phyloP scores from a whole-genome alignment of 2,888 invertebrate genomes.

The Hyppa rectilinea region DNA sequence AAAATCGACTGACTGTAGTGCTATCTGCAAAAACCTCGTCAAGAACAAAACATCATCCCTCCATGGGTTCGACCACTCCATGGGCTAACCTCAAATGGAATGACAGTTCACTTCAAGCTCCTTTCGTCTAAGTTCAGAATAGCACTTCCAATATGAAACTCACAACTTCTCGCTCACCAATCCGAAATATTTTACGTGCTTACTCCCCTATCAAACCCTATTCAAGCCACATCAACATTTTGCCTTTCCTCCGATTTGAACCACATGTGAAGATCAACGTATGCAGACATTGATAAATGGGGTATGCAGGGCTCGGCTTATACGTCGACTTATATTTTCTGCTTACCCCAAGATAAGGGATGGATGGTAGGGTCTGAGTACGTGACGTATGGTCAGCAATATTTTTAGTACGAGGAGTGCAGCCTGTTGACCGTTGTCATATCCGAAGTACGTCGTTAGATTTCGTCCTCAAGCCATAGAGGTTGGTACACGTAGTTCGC shows the following conservation, averaged over 20 bases:
- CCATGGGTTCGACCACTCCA: too few species aligned
- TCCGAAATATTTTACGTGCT: not conserved
- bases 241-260: conserved; percentile 16
- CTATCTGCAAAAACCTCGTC: too few species aligned
- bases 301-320: conserved; percentile 50
- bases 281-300: conserved; percentile 62
- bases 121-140: too few species aligned
- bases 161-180: not conserved
- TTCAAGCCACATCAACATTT: conserved; percentile 4
- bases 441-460: not conserved
- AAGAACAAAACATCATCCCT: too few species aligned
- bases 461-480: not conserved
- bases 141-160: too few species aligned
- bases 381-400: conserved; percentile 53
- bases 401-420: conserved; percentile 31
- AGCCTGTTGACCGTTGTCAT: conserved; percentile 33
- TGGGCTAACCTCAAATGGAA: too few species aligned
- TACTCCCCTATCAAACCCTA: not conserved
- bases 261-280: conserved; percentile 28
- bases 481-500: not conserved
- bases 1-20: too few species aligned
- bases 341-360: conserved; percentile 56
- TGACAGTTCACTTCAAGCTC: too few species aligned
- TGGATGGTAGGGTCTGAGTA: conserved; percentile 30
- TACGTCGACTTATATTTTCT: conserved; percentile 54